These are phyloP conservation scores for Agapornis canus DNA, from an alignment of 2,797 vertebrate genomes.

Conservation along the genomic window DNA sequence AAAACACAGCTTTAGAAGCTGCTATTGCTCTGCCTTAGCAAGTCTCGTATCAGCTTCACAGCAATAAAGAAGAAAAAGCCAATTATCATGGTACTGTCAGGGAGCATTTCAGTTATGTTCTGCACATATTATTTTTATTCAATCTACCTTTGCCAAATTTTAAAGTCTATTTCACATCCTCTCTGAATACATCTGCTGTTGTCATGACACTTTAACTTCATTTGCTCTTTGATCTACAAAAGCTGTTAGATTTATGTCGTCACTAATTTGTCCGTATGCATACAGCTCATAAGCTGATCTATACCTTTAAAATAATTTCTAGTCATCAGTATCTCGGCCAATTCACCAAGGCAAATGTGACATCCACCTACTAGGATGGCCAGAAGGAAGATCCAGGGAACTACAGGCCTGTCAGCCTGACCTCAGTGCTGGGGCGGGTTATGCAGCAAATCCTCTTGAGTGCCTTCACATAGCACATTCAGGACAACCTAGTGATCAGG, in stretches of 20 bases:
- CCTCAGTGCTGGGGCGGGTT: neutral
- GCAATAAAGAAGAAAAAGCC: constrained; percentile 48
- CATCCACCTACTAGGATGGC: neutral
- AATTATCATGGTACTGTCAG: constrained; percentile 7
- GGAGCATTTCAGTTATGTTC: constrained; percentile 34
- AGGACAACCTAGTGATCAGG: neutral
- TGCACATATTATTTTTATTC: constrained; percentile 9
- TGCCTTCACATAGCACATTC: neutral
- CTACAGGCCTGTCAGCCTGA: neutral
- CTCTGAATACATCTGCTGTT: constrained; percentile 28
- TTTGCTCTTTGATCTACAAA: constrained; percentile 13
- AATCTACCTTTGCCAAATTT: constrained; percentile 42
- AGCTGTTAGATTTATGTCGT: constrained; percentile 35
- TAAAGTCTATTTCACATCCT: constrained; percentile 32
- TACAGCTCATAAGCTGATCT: neutral
- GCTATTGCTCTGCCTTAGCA: neutral
- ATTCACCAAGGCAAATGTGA: neutral
- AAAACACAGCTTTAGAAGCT: constrained; percentile 15
- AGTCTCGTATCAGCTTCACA: neutral
- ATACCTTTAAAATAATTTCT: constrained; percentile 18
- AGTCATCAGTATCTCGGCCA: neutral
- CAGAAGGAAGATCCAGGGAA: neutral
- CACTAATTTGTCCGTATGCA: constrained; percentile 38
- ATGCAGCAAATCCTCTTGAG: neutral
- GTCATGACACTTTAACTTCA: constrained; percentile 40